These are phyloP conservation scores for Corbicula japonica DNA, from an alignment of 2,888 invertebrate species.

Conservation along the genomic window DNA sequence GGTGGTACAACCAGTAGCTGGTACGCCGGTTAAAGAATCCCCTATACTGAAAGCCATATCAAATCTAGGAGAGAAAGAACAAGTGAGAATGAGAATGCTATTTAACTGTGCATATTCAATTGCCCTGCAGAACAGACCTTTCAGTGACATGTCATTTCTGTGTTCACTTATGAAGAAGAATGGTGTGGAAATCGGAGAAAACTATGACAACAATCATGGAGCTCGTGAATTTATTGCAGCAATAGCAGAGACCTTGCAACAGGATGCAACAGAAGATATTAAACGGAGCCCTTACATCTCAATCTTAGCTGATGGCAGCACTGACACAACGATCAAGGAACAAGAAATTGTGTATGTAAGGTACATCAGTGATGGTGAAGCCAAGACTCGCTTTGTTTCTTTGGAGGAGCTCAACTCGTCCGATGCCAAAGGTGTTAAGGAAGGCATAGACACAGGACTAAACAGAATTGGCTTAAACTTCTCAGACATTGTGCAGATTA, in stretches of 20 bases:
- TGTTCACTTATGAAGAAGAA: conserved; percentile 25
- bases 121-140: conserved; percentile 27
- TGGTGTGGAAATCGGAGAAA: conserved; percentile 35
- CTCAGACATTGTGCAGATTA: conserved; percentile 19
- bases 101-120: conserved; percentile 45
- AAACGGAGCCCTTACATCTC: conserved; percentile 10
- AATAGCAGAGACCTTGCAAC: conserved; percentile 7
- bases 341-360: conserved; percentile 39
- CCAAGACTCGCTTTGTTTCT: conserved; percentile 3
- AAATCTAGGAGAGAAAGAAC: conserved; percentile 18
- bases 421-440: conserved; percentile 36
- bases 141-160: conserved; percentile 24
- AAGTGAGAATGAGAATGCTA: conserved; percentile 7
- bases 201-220: conserved; percentile 18
- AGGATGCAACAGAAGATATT: not conserved
- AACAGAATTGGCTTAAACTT: conserved; percentile 10
- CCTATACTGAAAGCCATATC: not conserved
- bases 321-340: conserved; percentile 18
- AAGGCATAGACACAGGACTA: conserved; percentile 24
- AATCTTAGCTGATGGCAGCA: conserved; percentile 38
- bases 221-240: conserved; percentile 15
- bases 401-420: conserved; percentile 27
- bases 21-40: not conserved
- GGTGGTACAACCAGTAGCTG: not conserved
- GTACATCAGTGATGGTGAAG: conserved; percentile 12